A percentile compares a stretch with the other conserved stretches of the same genome.
These are phyloP conservation scores for Drosophila rellima DNA, from an alignment of 2,888 invertebrate genomes.

Conservation along the genomic window DNA sequence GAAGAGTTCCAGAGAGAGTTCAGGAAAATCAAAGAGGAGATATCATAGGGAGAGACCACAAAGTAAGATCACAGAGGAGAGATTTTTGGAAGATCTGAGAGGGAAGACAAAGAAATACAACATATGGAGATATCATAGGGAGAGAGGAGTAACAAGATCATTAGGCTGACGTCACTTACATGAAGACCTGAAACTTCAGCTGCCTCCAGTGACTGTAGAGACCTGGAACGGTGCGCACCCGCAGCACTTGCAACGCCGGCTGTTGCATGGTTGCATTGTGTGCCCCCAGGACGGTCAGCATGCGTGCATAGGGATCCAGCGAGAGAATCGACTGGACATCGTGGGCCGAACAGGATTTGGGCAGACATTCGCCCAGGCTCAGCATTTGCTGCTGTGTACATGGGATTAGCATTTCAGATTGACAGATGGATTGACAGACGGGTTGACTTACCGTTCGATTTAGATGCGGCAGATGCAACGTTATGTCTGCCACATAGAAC, in stretches of 20 bases:
- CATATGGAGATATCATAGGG: not conserved
- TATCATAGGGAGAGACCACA: not conserved
- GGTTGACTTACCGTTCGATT: constrained; percentile 73
- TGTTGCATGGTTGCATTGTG: constrained; percentile 59
- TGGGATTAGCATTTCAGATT: no score
- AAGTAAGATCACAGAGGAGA: not conserved
- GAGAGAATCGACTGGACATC: constrained; percentile 87
- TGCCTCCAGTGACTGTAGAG: constrained; percentile 88
- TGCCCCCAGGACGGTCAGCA: constrained; percentile 71
- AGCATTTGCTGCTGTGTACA: constrained; percentile 87
- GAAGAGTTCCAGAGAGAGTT: no score
- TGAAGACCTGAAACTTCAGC: constrained; percentile 89
- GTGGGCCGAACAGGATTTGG: constrained; percentile 88
- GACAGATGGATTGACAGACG: not conserved
- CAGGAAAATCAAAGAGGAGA: no score
- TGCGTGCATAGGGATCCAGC: constrained; percentile 83
- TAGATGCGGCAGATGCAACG: constrained; percentile 71
- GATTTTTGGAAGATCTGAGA: not conserved
- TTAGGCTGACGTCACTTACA: constrained; percentile 87
- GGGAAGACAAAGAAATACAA: not conserved
- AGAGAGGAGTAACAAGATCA: no score
- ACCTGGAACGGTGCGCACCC: constrained; percentile 90
- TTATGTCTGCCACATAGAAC: constrained; percentile 82
- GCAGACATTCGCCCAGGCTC: constrained; percentile 91
- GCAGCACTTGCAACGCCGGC: constrained; percentile 86